Evolutionary conservation across 2,888 invertebrate species (phyloP).

Genomic region (Lymantria monacha): DNA sequence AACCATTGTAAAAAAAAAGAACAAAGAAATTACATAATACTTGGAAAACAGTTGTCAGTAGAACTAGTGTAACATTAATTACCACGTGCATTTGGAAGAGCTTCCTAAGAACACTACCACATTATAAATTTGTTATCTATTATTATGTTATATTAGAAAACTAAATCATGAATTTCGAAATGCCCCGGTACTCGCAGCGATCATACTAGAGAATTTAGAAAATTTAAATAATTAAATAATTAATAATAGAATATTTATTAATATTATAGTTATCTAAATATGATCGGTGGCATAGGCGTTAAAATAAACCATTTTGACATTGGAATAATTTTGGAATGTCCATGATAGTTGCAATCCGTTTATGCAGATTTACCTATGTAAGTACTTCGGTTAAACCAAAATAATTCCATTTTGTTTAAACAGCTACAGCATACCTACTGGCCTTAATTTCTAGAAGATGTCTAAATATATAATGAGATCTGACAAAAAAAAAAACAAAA

Average conservation of each 20-base stretch:
- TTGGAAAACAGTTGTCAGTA: constrained; percentile 36
- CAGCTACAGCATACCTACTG: constrained; percentile 21
- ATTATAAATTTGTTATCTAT: constrained; percentile 52
- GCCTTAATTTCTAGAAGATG: constrained; percentile 44
- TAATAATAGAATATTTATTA: too few species aligned
- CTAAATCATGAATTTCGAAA: constrained; percentile 32
- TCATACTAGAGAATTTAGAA: constrained; percentile 22
- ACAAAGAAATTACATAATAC: constrained; percentile 46
- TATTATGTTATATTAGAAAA: constrained; percentile 32
- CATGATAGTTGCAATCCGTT: constrained; percentile 46
- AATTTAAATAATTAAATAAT: constrained; percentile 18
- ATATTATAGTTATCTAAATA: constrained; percentile 40
- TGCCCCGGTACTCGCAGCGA: constrained; percentile 62
- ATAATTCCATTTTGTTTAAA: constrained; percentile 18
- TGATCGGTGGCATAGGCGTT: constrained; percentile 55
- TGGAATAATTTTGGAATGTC: constrained; percentile 59
- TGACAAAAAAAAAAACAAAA: constrained; percentile 32
- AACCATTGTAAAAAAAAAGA: constrained; percentile 39
- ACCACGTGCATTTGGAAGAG: constrained; percentile 63
- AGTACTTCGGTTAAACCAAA: constrained; percentile 29
- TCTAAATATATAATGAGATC: constrained; percentile 63
- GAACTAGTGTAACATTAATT: constrained; percentile 26
- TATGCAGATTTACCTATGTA: constrained; percentile 21
- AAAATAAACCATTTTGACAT: constrained; percentile 37
- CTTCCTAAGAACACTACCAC: constrained; percentile 65